phyloP scores from a whole-genome alignment of 1,140 invertebrate species.

The Calliopsis andreniformis region DNA sequence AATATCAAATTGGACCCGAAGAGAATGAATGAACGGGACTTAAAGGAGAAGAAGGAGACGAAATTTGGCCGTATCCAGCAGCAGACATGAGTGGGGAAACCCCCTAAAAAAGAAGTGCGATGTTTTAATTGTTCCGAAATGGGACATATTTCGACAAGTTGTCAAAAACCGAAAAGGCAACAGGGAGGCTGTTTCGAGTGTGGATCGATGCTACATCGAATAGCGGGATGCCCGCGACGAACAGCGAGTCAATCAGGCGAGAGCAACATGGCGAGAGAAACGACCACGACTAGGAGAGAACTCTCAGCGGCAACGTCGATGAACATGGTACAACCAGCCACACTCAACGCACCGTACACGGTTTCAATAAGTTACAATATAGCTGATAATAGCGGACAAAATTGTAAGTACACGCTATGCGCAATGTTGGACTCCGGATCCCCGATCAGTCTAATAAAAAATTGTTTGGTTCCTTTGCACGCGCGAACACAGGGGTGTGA shows the following conservation, averaged over 20 bases:
- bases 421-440: slow-evolving; percentile 13
- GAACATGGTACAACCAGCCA: not conserved
- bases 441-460: slow-evolving; percentile 12
- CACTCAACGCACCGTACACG: not conserved
- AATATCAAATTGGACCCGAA: not conserved
- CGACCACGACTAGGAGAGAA: too few species aligned
- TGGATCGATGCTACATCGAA: not conserved
- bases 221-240: not conserved
- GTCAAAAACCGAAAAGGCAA: not conserved
- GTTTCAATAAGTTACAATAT: not conserved
- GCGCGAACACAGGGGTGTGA: not conserved
- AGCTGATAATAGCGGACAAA: not conserved
- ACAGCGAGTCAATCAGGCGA: not conserved
- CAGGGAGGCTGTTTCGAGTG: not conserved
- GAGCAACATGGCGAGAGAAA: too few species aligned
- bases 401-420: not conserved
- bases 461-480: not conserved
- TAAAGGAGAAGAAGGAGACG: not conserved
- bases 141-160: not conserved
- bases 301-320: too few species aligned
- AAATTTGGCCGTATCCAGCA: not conserved
- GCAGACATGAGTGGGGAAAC: not conserved
- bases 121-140: not conserved
- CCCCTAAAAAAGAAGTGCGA: not conserved
- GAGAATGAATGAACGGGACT: not conserved